Evolutionary conservation across 2,113 vertebrate species (phyloP), one percentile per base, ranked within the genome.

Genomic region (Blennius ocellaris): DNA sequence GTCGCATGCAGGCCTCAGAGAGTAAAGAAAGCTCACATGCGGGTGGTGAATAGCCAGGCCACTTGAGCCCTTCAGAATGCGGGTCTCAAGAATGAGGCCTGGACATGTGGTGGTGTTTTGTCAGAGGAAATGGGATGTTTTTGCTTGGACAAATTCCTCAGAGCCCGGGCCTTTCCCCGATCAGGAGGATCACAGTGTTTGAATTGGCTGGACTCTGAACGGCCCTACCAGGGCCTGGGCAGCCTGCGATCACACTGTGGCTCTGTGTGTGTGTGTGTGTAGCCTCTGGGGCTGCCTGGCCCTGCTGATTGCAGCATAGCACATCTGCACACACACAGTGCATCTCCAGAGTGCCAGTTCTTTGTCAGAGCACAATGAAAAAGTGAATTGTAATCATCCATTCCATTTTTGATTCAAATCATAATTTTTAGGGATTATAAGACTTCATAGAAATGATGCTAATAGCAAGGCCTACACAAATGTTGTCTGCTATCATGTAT

Each of bases 81-180:
- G 69, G 80, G 70, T 84, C 75, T 87, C 87, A 30, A 30, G 21
- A 30, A 30, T 74, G 71, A 87, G 73, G 70, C 52, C 75, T 63
- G 82, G 76, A 83, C 89, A 92, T 92, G 89, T 90, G 90, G 76
- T 89, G 89, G 78, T 83, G 89, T 86, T 93, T 92, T 92, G 91
- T 92, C 83, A 80, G 84, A 90, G 91, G 92, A 93, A 93, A 89
- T 91, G 76, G 85, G 81, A 82, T 89, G 86, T 88, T 89, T 93
- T 93, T 93, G 89, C 90, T 89, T 89, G 88, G 83, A 92, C 91
- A 90, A 90, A 91, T 92, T 92, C 87, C 89, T 93, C 76, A 74
- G 74, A 90, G 86, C 83, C 80, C 56, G 65, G 84, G 86, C 76
- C 87, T 90, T 85, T 84, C 84, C 80, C 86, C 83, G 86, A 91